Evolutionary conservation across 2,113 vertebrate genomes (phyloP).

Genomic region (Lipotes vexillifer): DNA sequence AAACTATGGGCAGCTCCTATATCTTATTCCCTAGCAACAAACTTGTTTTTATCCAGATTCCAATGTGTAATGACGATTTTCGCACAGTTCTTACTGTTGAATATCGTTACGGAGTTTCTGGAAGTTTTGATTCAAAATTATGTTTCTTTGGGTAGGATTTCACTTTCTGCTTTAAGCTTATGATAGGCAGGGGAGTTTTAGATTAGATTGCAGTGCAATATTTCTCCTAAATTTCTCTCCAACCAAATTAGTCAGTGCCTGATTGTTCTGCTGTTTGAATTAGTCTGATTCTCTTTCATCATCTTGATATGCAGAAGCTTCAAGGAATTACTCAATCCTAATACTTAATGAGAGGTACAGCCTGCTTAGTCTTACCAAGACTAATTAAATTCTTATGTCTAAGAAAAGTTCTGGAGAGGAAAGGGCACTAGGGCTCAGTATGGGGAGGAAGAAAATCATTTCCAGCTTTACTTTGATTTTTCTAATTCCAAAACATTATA

Average conservation of each 20-base stretch:
- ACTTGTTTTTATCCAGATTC: not conserved
- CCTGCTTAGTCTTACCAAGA: conserved; percentile 17
- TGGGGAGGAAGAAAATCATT: not conserved
- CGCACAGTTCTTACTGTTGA: not conserved
- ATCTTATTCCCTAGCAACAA: not conserved
- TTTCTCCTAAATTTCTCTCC: not conserved
- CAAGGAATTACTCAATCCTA: not conserved
- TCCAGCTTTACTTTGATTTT: not conserved
- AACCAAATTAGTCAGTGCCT: not conserved
- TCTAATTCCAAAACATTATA: not conserved
- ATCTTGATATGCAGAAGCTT: not conserved
- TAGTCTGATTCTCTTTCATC: not conserved
- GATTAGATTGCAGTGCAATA: not conserved
- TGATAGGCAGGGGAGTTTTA: not conserved
- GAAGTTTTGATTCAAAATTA: not conserved
- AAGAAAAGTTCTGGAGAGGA: not conserved
- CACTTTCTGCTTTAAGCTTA: not conserved
- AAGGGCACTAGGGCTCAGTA: not conserved
- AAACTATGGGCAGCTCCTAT: not conserved
- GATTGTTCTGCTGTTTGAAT: not conserved
- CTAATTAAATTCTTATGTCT: conserved; percentile 50
- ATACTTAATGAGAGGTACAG: not conserved
- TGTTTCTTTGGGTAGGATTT: not conserved
- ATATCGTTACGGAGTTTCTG: not conserved
- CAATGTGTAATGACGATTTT: not conserved